Conservation (phyloP, 37 sponge, comb jelly and placozoan genomes). For the Cliona cf. orientalis region DNA sequence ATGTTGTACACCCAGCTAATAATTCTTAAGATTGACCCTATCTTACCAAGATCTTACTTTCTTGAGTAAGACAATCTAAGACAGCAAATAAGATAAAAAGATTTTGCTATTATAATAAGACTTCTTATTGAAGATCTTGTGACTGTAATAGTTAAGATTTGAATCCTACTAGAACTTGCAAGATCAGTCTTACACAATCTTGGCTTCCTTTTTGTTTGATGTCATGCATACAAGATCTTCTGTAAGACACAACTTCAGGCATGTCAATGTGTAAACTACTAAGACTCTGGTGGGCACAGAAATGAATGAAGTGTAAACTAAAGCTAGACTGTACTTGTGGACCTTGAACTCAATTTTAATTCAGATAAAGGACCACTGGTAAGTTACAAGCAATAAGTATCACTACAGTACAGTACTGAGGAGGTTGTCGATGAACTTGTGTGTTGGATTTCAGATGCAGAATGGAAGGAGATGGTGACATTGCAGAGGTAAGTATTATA, state of each 20-base stretch:
- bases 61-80: no score
- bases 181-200: background rate
- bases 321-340: background rate
- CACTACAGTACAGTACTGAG: background rate
- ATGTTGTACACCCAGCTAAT: background rate
- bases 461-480: background rate
- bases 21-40: background rate
- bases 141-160: no score
- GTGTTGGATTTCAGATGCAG: background rate
- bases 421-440: background rate
- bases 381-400: background rate
- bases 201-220: background rate
- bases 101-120: no score
- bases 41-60: background rate
- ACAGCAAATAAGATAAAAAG: no score
- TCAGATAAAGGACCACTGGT: no score
- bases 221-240: background rate
- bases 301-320: background rate
- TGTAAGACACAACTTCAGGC: background rate
- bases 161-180: background rate
- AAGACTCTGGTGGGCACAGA: background rate
- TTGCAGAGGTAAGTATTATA: background rate
- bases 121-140: no score
- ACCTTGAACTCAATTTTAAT: no score
- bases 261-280: background rate